Base-by-base conservation (phyloP, 1,140 invertebrate species). In the Drosophila suzukii region DNA sequence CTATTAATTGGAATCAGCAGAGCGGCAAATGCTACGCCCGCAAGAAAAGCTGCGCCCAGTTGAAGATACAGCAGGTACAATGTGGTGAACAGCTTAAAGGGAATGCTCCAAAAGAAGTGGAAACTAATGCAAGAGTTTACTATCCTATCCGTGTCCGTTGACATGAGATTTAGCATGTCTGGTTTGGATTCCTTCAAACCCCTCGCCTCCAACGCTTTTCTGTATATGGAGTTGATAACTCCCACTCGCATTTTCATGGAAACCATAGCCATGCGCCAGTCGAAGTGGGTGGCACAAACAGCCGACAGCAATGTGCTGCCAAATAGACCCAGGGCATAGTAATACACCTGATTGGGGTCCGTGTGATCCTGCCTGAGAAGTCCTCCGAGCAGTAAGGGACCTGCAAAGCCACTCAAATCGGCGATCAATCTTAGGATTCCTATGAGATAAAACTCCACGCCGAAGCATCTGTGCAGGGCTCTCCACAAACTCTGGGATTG, bases 81-180 rank as follows among this genome's bases (percentile, higher is more conserved):
- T 12, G 96, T 96, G 12, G 98, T 95, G 20, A 94, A 93, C 46
- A 98, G 92, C 96, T 98, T 78, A 12, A 88, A 90, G 1, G 98
- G 98, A 88, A 99, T 96, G 92, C 97, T 98, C 98, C 99, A 99
- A 75, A 99, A 94, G 13, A 97, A 95, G 93, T 99, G 98, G 92
- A 99, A 98, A 93, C 97, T 98, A 0, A 97, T 96, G 93, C 97
- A 98, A 41, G 98, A 97, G 93, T 99, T 99, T 0, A 98, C 96
- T 74, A 99, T 97, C 78, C 98, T 94, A 88, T 99, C 98, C 0
- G 96, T 96, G 92, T 99, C 99, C 1, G 97, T 98, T 34, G 97
- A 99, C 96, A 99, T 98, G 79, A 98, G 97, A 93, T 99, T 99
- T 0, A 99, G 95, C 30, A 99, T 96, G 94, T 99, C 96, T 2